Evolutionary conservation across 2,797 vertebrate species (phyloP).

Genomic region (Xenopus petersii): DNA sequence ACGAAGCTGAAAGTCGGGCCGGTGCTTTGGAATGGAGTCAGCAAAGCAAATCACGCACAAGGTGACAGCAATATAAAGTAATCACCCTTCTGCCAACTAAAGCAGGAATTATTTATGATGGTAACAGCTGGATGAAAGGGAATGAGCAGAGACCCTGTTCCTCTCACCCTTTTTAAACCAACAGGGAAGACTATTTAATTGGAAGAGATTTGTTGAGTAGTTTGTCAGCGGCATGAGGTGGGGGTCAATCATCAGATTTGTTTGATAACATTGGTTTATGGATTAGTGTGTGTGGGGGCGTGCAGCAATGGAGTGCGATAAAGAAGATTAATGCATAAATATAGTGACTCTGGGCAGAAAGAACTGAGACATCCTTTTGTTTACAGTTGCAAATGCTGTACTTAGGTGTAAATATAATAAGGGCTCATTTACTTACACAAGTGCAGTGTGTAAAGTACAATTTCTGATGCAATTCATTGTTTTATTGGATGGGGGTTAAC

Average conservation of each 20-base stretch:
- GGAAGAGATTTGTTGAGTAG: constrained; percentile 43
- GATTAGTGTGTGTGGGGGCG: background rate
- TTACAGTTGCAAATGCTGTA: too few relatives aligned
- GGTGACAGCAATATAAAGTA: constrained; percentile 52
- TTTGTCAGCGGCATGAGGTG: constrained; percentile 12
- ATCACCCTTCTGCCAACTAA: constrained; percentile 52
- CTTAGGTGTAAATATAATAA: too few relatives aligned
- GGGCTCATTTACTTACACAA: too few relatives aligned
- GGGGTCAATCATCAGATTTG: constrained; percentile 8
- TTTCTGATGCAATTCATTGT: too few relatives aligned
- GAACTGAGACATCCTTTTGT: too few relatives aligned
- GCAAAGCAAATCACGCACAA: constrained; percentile 10
- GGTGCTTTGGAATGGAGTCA: too few relatives aligned
- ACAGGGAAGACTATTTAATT: constrained; percentile 52
- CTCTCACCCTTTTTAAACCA: constrained; percentile 50
- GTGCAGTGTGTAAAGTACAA: too few relatives aligned
- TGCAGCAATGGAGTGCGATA: constrained; percentile 14
- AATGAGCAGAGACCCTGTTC: constrained; percentile 32
- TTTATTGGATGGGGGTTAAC: too few relatives aligned
- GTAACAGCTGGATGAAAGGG: constrained; percentile 68
- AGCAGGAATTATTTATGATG: constrained; percentile 69
- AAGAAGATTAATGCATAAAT: constrained; percentile 4
- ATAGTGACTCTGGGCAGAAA: background rate
- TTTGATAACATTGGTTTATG: constrained; percentile 34
- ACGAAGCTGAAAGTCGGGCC: too few relatives aligned